Conservation (phyloP, 2,797 vertebrate genomes). For the Pseudopleuronectes americanus region DNA sequence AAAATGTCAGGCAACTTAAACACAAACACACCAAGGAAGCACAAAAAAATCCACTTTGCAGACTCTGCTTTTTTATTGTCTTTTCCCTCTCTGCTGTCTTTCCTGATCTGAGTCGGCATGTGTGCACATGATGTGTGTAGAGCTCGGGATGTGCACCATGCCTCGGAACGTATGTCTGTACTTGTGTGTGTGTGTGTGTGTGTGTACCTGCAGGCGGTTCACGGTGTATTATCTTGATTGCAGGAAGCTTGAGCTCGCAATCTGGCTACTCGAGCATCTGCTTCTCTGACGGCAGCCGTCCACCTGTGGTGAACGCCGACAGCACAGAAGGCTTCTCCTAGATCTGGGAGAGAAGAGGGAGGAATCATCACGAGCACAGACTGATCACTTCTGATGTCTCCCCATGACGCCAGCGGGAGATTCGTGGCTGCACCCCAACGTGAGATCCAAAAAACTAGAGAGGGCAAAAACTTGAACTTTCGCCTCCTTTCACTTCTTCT, state of each 20-base stretch:
- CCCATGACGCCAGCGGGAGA: constrained; percentile 55
- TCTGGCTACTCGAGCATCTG: constrained; percentile 60
- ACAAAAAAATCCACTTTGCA: constrained; percentile 45
- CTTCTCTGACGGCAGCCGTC: constrained; percentile 42
- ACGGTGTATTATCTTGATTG: constrained; percentile 31
- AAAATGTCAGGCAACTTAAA: constrained; percentile 70
- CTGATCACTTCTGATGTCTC: constrained; percentile 61
- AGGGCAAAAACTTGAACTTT: constrained; percentile 25
- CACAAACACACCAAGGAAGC: constrained; percentile 54
- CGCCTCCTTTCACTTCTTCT: constrained; percentile 33
- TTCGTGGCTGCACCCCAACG: constrained; percentile 31
- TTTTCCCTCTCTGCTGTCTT: constrained; percentile 30
- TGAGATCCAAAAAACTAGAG: constrained; percentile 25
- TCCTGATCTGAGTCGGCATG: constrained; percentile 23
- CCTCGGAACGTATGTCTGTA: not conserved
- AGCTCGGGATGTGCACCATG: not conserved
- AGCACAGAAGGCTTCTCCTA: constrained; percentile 54
- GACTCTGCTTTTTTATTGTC: constrained; percentile 52
- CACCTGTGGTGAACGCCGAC: constrained; percentile 62
- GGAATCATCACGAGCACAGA: constrained; percentile 47
- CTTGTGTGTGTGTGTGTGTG: not conserved
- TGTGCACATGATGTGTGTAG: not conserved
- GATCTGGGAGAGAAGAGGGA: constrained; percentile 34
- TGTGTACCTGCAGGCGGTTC: constrained; percentile 4
- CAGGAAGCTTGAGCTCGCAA: constrained; percentile 35